Evolutionary conservation across 2,113 vertebrate species (phyloP).

Genomic region (Oryctolagus cuniculus): DNA sequence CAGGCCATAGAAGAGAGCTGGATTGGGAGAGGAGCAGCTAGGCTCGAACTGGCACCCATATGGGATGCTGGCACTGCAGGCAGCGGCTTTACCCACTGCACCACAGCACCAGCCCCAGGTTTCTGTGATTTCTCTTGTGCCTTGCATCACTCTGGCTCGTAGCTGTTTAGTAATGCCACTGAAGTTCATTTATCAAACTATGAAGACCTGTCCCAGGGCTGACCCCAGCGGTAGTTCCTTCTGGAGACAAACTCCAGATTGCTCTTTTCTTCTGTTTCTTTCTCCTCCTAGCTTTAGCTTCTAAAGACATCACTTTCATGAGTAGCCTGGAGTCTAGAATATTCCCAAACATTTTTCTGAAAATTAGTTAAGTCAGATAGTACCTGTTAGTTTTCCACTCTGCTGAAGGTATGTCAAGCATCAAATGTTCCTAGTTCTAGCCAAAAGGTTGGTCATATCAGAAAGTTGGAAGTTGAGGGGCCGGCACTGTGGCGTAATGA

Average conservation of each 20-base stretch:
- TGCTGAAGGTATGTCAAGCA: not conserved
- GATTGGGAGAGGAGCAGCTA: too few relatives aligned
- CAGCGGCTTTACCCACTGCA: too few relatives aligned
- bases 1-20: too few relatives aligned
- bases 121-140: not conserved
- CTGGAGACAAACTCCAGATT: not conserved
- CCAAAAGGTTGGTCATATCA: not conserved
- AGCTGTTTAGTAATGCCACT: not conserved
- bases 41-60: too few relatives aligned
- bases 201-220: not conserved
- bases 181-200: not conserved
- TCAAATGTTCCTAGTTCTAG: not conserved
- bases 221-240: not conserved
- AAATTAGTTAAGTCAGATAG: not conserved
- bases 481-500: too few relatives aligned
- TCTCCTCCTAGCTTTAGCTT: not conserved
- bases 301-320: not conserved
- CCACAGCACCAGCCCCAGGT: too few relatives aligned
- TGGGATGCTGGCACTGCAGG: too few relatives aligned
- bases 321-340: not conserved
- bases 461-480: not conserved
- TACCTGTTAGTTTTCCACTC: not conserved
- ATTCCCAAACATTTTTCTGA: not conserved
- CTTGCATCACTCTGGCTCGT: not conserved
- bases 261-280: not conserved